Evolutionary conservation across 1,140 invertebrate species (phyloP).

Genomic region (Eurosta solidaginis): DNA sequence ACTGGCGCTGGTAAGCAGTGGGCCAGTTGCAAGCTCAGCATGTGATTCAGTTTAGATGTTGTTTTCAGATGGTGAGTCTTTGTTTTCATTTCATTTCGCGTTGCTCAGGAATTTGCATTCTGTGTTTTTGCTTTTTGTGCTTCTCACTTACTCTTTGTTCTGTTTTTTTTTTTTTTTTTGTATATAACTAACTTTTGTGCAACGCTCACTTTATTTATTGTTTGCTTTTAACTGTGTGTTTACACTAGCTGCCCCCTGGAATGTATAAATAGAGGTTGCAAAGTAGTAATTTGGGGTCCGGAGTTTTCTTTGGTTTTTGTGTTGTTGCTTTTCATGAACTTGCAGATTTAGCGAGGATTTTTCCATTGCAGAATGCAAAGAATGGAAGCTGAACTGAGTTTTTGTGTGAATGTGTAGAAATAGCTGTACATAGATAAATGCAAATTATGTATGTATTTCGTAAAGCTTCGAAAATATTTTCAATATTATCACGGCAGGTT

Average conservation of each 20-base stretch:
- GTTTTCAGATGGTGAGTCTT: not conserved
- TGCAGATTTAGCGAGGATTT: no score
- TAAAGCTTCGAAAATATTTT: no score
- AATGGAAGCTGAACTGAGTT: no score
- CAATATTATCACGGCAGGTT: no score
- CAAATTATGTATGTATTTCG: no score
- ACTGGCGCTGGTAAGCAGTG: not conserved
- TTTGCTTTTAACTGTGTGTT: not conserved
- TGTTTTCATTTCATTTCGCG: slow-evolving; percentile 23
- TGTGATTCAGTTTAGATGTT: slow-evolving; percentile 18
- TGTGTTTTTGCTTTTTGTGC: not conserved
- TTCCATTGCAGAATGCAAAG: no score
- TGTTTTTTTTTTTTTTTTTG: not conserved
- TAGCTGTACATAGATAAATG: no score
- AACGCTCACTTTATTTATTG: not conserved
- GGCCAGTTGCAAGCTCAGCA: not conserved
- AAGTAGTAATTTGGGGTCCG: not conserved
- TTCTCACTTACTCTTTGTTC: not conserved
- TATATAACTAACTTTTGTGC: not conserved
- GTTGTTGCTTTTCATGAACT: not conserved
- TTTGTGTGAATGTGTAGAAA: no score
- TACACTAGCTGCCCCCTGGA: not conserved
- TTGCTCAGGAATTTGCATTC: no score
- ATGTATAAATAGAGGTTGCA: not conserved
- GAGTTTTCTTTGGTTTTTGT: not conserved